Percentiles rank a stretch among this genome's conserved stretches.
These are phyloP conservation scores for Sitta europaea DNA, from an alignment of 2,113 vertebrate genomes.

Conservation along the genomic window DNA sequence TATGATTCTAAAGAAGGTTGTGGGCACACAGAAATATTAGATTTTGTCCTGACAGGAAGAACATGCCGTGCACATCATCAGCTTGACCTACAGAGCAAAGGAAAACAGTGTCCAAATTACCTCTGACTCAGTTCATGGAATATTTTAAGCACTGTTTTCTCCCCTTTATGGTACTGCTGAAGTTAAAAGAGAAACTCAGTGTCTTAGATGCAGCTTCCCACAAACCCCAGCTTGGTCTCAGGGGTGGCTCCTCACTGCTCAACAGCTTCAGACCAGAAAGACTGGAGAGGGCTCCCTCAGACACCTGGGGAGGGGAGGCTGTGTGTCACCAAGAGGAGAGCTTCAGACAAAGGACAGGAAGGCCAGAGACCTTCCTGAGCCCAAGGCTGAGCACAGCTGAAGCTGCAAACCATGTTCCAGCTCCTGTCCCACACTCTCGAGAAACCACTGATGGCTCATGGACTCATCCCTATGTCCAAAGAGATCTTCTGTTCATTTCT, in stretches of 20 bases:
- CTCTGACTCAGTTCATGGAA: not conserved
- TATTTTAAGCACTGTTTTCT: not conserved
- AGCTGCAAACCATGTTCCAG: not conserved
- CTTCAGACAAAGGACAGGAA: not conserved
- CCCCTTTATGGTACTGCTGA: not conserved
- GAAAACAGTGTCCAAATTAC: not conserved
- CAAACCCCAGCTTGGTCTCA: not conserved
- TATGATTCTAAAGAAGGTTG: not conserved
- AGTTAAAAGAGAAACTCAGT: not conserved
- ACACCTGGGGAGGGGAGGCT: not conserved
- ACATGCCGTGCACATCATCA: not conserved
- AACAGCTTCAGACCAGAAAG: not conserved
- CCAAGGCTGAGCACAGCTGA: not conserved
- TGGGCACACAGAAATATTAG: constrained; percentile 6
- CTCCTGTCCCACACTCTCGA: not conserved
- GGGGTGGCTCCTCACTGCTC: not conserved
- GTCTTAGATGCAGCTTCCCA: not conserved
- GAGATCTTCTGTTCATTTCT: not conserved
- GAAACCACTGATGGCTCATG: not conserved
- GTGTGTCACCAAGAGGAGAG: not conserved
- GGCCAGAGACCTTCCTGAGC: too few species aligned
- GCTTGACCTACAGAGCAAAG: not conserved
- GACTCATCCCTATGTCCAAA: not conserved
- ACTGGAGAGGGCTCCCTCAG: not conserved
- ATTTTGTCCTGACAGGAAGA: constrained; percentile 21